Base-by-base conservation (phyloP, 2,888 invertebrate species). In the Morinoia aosen region DNA sequence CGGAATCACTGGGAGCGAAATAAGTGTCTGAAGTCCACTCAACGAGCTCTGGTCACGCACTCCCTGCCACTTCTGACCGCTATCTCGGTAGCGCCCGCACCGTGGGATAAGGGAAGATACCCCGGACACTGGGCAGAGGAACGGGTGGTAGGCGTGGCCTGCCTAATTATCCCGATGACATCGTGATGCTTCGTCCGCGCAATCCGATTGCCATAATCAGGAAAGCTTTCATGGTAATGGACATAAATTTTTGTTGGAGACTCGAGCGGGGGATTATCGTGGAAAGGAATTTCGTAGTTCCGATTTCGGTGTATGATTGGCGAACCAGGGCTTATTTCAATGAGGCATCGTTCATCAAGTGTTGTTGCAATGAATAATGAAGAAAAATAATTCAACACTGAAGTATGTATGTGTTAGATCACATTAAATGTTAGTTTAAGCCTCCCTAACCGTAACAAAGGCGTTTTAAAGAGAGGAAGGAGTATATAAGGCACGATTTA, bases 1-100 rank as follows among this genome's bases (percentile, higher is more conserved):
- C 19, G 19, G 93, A 93, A 93, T 93, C 93, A 93, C 40, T 57
- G 93, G 93, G 48, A 33, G 57, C 57, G 39, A 93, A 93, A 93
- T 93, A 57, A 93, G 93, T 93, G 93, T 57, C 12, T n/a, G 93
- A 93, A 93, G 93, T 93, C 48, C n/a, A 16, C 57, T 33, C 19
- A 93, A 93, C 48, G 93, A n/a, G 33, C 33, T 33, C 93, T n/a
- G 57, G 57, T 33, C 93, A 93, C 57, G 93, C 93, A 2, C 93
- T 10, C 48, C 90, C 48, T 90, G 90, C n/a, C 90, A 40, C 90
- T 90, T 90, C 12, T 39, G 90, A 14, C n/a, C 39, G 40, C 90
- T 90, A 90, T 90, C 90, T 90, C 14, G 39, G 90, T 4, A 40
- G 90, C 19, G 48, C 39, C 90, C 40, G 90, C n/a, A 48, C 90